Conservation (phyloP, 1,140 invertebrate species). For the Orchestia grillus region DNA sequence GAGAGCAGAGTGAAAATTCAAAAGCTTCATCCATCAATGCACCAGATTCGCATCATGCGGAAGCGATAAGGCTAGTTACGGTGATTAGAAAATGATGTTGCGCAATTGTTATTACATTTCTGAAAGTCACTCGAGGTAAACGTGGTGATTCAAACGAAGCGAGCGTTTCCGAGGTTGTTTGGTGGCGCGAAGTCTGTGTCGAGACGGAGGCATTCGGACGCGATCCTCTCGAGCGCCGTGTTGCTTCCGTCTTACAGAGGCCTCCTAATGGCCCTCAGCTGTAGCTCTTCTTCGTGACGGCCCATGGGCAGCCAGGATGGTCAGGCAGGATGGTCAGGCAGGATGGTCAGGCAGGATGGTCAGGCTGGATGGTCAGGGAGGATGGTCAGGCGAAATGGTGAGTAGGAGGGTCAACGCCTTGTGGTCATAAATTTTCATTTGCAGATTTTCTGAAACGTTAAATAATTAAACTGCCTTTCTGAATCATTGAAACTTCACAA, state of each 20-base stretch:
- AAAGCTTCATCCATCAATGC: too few species aligned
- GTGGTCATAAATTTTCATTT: too few species aligned
- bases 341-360: slow-evolving; percentile 4
- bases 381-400: not conserved
- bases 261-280: not conserved
- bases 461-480: too few species aligned
- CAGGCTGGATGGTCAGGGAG: not conserved
- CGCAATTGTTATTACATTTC: too few species aligned
- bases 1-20: too few species aligned
- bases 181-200: not conserved
- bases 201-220: not conserved
- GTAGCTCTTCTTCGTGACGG: not conserved
- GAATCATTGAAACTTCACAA: too few species aligned
- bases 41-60: too few species aligned
- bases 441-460: too few species aligned
- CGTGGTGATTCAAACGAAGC: not conserved
- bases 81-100: too few species aligned
- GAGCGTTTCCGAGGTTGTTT: not conserved
- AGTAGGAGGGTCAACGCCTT: not conserved
- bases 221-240: not conserved
- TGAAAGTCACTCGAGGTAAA: too few species aligned
- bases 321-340: not conserved
- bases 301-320: not conserved
- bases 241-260: not conserved
- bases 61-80: too few species aligned